Evolutionary conservation across 2,797 vertebrate genomes (phyloP).

Genomic region (Parambassis ranga): DNA sequence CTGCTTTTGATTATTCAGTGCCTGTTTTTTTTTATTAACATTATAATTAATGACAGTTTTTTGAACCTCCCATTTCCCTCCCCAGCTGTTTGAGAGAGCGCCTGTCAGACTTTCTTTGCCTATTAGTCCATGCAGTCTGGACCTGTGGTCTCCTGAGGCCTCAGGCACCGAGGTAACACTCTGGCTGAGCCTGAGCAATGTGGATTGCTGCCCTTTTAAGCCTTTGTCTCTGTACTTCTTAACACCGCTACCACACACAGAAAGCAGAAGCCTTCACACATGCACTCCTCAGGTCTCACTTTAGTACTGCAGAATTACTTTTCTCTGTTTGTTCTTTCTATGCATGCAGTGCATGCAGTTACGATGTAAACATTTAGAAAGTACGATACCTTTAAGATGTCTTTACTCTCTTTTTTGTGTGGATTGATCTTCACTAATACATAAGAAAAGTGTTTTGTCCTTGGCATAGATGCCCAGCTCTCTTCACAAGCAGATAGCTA

Average conservation of each 20-base stretch:
- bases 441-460: background rate
- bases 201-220: conserved; percentile 48
- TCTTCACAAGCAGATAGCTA: background rate
- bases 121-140: conserved; percentile 42
- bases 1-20: conserved; percentile 3
- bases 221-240: conserved; percentile 8
- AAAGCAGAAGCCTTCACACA: background rate
- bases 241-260: background rate
- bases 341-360: background rate
- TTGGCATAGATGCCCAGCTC: background rate
- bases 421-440: no score
- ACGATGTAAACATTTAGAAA: no score
- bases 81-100: conserved; percentile 76
- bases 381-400: no score
- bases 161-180: conserved; percentile 85
- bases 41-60: background rate
- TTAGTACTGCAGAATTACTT: background rate
- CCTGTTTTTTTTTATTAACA: conserved; percentile 26
- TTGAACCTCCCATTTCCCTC: conserved; percentile 20
- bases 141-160: conserved; percentile 68
- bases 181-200: conserved; percentile 55
- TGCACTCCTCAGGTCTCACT: background rate
- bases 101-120: conserved; percentile 37
- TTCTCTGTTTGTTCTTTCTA: background rate
- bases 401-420: no score